These are phyloP conservation scores for Mormyrops boulengeri DNA, from an alignment of 2,797 vertebrate genomes.

Conservation along the genomic window DNA sequence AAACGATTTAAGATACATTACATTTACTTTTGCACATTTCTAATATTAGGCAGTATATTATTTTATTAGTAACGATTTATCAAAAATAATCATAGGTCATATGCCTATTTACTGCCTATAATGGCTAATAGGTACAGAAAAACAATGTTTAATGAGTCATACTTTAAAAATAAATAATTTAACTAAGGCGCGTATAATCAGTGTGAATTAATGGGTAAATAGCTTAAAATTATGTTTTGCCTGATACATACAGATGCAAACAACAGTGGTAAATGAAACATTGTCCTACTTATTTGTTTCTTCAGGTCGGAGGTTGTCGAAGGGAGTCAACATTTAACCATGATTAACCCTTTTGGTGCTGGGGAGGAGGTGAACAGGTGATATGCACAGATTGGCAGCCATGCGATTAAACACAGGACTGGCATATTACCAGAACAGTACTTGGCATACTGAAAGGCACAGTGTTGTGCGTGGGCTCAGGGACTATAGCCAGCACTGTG, in stretches of 20 bases:
- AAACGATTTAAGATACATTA: not conserved
- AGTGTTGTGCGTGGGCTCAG: not conserved
- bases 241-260: not conserved
- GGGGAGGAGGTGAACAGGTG: constrained; percentile 54
- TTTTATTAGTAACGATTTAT: not conserved
- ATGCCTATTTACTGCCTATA: not conserved
- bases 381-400: constrained; percentile 10
- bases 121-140: not conserved
- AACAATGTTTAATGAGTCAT: not conserved
- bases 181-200: not conserved
- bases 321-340: not conserved
- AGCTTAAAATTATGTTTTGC: not conserved
- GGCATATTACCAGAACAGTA: not conserved
- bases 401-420: not conserved
- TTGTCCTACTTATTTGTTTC: not conserved
- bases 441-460: not conserved
- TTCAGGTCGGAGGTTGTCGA: constrained; percentile 38
- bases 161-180: not conserved
- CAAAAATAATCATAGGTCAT: not conserved
- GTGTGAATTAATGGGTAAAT: not conserved
- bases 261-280: not conserved
- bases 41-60: not conserved
- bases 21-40: not conserved
- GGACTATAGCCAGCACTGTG: not conserved
- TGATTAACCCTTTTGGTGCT: constrained; percentile 56